Evolutionary conservation across 2,113 vertebrate genomes (phyloP).

Genomic region (Chrysemys picta): DNA sequence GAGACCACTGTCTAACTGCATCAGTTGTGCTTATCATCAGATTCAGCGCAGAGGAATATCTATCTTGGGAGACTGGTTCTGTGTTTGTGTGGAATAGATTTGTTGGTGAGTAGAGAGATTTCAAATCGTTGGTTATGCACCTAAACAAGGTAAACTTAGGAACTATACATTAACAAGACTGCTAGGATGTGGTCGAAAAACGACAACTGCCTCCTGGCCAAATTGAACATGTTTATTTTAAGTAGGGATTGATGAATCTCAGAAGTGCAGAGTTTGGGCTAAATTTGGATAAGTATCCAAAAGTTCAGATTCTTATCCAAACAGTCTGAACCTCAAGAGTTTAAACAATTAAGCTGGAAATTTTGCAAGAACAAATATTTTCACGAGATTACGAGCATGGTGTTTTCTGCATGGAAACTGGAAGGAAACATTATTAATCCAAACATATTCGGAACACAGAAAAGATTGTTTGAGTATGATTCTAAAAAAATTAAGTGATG

Average conservation of each 20-base stretch:
- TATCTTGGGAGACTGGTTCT: too few relatives aligned
- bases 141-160: background rate
- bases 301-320: background rate
- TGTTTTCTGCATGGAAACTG: background rate
- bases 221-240: background rate
- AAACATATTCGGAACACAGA: background rate
- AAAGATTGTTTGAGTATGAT: background rate
- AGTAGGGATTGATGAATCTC: background rate
- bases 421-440: background rate
- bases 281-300: background rate
- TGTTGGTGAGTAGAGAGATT: background rate
- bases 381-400: background rate
- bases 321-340: background rate
- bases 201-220: background rate
- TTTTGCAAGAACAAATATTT: background rate
- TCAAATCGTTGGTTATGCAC: background rate
- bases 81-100: background rate
- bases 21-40: background rate
- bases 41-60: too few relatives aligned
- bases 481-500: background rate
- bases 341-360: background rate
- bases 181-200: background rate
- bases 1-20: background rate
- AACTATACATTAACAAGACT: background rate
- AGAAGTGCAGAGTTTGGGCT: background rate